phyloP scores from a whole-genome alignment of 1,140 invertebrate species.

The Sitobion miscanthi region DNA sequence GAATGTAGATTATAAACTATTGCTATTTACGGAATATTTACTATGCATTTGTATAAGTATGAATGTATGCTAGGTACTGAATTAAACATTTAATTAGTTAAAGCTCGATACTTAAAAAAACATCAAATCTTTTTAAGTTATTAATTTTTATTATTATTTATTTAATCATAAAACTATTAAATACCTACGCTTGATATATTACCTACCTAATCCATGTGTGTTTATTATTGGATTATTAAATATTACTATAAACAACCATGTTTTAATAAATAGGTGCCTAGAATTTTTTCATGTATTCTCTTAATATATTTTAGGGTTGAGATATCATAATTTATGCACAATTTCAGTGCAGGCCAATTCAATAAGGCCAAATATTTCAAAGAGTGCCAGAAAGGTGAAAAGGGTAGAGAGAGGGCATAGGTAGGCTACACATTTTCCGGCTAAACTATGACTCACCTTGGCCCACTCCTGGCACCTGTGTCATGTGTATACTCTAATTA shows the following conservation, averaged over 20 bases:
- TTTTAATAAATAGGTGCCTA: not conserved
- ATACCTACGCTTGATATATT: no score
- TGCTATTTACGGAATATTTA: no score
- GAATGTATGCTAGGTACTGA: no score
- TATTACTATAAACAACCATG: not conserved
- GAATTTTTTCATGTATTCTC: not conserved
- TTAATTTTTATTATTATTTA: no score
- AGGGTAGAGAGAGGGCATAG: not conserved
- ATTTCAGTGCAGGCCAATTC: not conserved
- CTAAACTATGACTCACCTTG: not conserved
- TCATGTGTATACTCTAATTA: not conserved
- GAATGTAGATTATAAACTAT: no score
- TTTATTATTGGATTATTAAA: not conserved
- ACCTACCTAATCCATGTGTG: no score
- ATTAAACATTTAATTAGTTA: no score
- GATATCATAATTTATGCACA: conserved; percentile 15
- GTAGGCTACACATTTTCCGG: not conserved
- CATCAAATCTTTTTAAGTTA: no score
- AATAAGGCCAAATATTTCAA: not conserved
- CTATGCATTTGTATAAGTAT: no score
- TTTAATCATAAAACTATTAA: no score
- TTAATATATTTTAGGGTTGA: not conserved
- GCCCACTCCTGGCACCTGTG: not conserved
- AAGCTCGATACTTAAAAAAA: no score
- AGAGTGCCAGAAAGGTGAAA: not conserved